A percentile compares a stretch with the other conserved stretches of the same genome.
Conservation (phyloP, 2,113 vertebrate species). For the Ceyx margarethae region DNA sequence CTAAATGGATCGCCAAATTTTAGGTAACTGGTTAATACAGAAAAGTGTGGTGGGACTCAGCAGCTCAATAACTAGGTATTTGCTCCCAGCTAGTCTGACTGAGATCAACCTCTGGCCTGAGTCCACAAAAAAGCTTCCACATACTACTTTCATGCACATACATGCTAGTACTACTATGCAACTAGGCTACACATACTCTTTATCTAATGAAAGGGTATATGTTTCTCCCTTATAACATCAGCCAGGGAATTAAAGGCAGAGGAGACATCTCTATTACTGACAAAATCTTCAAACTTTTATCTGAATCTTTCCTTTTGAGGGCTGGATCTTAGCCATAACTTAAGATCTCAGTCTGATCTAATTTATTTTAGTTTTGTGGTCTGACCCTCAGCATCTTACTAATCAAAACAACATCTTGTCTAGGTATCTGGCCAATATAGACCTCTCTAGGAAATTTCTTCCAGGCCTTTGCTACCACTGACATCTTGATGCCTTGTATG, state of each 20-base stretch:
- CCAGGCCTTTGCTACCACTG: too few relatives aligned
- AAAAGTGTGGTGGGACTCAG: not conserved
- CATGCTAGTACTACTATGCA: not conserved
- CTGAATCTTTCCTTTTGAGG: not conserved
- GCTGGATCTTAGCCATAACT: not conserved
- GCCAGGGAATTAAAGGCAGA: not conserved
- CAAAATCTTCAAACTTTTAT: not conserved
- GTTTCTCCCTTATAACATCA: not conserved
- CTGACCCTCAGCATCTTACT: not conserved
- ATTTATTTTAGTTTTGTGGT: not conserved
- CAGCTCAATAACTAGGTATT: not conserved
- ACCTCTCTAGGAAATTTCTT: too few relatives aligned
- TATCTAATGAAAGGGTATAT: not conserved
- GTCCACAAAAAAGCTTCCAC: not conserved
- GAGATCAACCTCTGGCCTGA: not conserved
- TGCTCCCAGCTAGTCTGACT: not conserved
- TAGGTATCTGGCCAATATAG: not conserved
- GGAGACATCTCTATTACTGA: not conserved
- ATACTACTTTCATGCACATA: not conserved
- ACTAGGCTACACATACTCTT: not conserved
- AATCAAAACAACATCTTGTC: not conserved
- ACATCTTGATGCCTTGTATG: too few relatives aligned
- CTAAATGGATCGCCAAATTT: not conserved
- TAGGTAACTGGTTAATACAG: not conserved
- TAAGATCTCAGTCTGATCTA: not conserved